Evolutionary conservation across 2,888 invertebrate genomes (phyloP), one percentile per base, ranked within the genome.

Genomic region (Chymomyza amoena): DNA sequence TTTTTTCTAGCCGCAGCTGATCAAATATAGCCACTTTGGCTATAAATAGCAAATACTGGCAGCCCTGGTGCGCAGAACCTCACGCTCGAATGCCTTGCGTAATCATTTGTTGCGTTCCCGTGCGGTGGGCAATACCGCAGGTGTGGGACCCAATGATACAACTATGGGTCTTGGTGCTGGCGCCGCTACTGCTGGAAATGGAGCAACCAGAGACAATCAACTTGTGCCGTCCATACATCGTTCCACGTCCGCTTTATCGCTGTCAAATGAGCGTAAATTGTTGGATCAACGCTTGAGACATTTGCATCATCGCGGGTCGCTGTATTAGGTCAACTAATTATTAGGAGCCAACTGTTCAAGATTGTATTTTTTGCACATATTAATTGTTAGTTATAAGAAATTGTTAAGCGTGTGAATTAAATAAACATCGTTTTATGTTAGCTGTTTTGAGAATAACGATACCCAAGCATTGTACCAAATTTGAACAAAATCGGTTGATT

Each of bases 221-320:
- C 66, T 77, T 25, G 62, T 88, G 68, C 87, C 91, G 5, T 73
- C 82, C 69, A 83, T 91, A 52, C 91, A 91, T 76, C 90, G 91
- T 18, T 89, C 90, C 45, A 80, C 89, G 0, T 90, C 90, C 3
- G 76, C 89, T 1, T 61, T 77, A 16, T 90, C 90, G 60, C 75
- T 90, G 32, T 79, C 88, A 61, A 83, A 86, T 67, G 89, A 90
- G 52, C 84, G 81, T 59, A 83, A 79, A 68, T 68, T 87, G 79
- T 68, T 87, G 61, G 89, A 88, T 73, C 87, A 89, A 45, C 87
- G 87, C 68, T 73, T 89, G 69, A 80, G 86, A 68, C 87, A 88
- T 57, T 77, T 89, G 78, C 89, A 91, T 66, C 91, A 91, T 75
- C 88, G 91, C 16, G 91, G 91, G 39, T 91, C 91, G 45, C 78